Percentiles rank a stretch among this genome's conserved stretches.
These are phyloP conservation scores for Toxonevra muliebris DNA, from an alignment of 2,888 invertebrate species.

Conservation along the genomic window DNA sequence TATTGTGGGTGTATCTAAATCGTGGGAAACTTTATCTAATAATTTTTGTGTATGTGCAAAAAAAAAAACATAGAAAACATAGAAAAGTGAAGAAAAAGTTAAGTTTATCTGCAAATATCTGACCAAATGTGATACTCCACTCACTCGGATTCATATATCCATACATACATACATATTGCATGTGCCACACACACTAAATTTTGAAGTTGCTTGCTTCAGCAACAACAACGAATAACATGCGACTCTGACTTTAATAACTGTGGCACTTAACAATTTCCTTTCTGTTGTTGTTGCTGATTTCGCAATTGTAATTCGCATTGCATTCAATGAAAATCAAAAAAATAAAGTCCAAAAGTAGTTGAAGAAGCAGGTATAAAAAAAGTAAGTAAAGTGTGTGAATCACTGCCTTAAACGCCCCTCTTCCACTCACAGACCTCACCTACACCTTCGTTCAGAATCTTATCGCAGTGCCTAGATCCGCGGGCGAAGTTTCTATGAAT, in stretches of 20 bases:
- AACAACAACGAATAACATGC: conserved; percentile 16
- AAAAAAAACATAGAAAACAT: not conserved
- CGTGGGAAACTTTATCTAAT: conserved; percentile 43
- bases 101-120: not conserved
- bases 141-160: not conserved
- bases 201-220: too few relatives aligned
- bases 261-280: conserved; percentile 18
- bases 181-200: too few relatives aligned
- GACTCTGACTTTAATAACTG: conserved; percentile 25
- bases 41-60: not conserved
- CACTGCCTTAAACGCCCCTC: conserved; percentile 3
- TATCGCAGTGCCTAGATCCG: conserved; percentile 4
- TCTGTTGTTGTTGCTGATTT: not conserved
- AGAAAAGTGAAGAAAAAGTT: not conserved
- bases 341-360: not conserved
- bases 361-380: not conserved
- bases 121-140: not conserved
- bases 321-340: not conserved
- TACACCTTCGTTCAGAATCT: too few relatives aligned
- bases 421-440: too few relatives aligned
- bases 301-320: not conserved
- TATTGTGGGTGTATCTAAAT: conserved; percentile 44
- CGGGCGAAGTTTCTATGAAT: conserved; percentile 15
- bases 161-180: too few relatives aligned
- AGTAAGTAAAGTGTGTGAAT: conserved; percentile 3